Base-by-base conservation (phyloP, 2,888 invertebrate genomes). In the Nomada ruficornis region DNA sequence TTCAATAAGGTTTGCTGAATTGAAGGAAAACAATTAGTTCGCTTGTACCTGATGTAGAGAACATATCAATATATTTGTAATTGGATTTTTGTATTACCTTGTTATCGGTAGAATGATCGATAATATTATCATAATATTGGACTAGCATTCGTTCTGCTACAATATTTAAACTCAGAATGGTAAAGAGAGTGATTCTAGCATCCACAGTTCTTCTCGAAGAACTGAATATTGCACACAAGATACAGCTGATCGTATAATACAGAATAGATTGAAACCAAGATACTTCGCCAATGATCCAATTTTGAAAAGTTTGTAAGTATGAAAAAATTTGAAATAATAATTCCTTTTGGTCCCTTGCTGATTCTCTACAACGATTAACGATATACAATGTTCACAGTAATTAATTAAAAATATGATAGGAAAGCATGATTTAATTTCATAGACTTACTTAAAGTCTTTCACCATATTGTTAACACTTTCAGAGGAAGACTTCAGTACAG, bases 211-310 rank as follows among this genome's bases (percentile, higher is more conserved):
- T 94, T 72, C 93, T 92, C 1, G 95, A 94, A 2, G 96, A 95
- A 54, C 96, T 96, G 42, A 96, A 92, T 73, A 96, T 88, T 77
- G 95, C 95, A 59, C 95, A 94, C 54, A 95, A 89, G 67, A 95
- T 88, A 57, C 95, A 93, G 20, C 94, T 93, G 5, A 94, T 86
- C 20, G 94, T 90, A 89, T 96, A 96, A 92, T 95, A 96, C n/a
- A 95, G 91, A 44, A 96, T 91, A 0, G 96, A 95, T 90, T 96
- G 96, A 77, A 96, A 93, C 94, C 96, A 95, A 0, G 95, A 95
- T 70, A 96, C 94, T 94, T 96, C 96, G 5, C 95, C 95, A 10
- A 96, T 92, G 75, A 96, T 94, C 94, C 96, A 95, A 63, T 94
- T 93, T 91, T 96, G 96, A 78, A 96, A 94, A 67, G 94, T 94